phyloP scores from a whole-genome alignment of 2,113 vertebrate genomes.

The Aldabrachelys gigantea region DNA sequence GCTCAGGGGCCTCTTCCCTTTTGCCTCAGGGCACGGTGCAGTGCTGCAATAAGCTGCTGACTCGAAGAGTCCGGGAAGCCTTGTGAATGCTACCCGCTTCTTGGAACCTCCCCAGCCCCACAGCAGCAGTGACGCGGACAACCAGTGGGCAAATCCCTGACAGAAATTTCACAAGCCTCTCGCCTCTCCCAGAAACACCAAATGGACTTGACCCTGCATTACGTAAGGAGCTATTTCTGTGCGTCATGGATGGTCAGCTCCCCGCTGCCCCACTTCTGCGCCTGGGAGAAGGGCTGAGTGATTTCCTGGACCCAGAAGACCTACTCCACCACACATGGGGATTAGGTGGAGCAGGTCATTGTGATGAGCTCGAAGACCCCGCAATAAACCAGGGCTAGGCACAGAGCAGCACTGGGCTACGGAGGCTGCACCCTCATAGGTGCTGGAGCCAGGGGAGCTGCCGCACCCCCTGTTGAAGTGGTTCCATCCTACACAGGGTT shows the following conservation, averaged over 20 bases:
- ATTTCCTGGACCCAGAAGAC: background rate
- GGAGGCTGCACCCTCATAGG: background rate
- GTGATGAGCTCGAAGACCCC: background rate
- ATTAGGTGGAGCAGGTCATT: accelerated
- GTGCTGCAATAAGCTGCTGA: constrained; percentile 35
- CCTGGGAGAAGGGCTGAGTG: background rate
- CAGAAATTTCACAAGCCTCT: constrained; percentile 62
- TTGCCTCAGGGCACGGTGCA: accelerated
- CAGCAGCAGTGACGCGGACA: background rate
- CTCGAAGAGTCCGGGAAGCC: constrained; percentile 62
- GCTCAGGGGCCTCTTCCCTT: background rate
- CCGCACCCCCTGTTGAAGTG: too few relatives aligned
- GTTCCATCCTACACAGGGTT: too few relatives aligned
- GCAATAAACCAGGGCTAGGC: background rate
- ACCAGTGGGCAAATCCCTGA: constrained; percentile 59
- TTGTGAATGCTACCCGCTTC: constrained; percentile 14
- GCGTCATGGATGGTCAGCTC: constrained; percentile 3
- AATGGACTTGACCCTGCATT: constrained; percentile 47
- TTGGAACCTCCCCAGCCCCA: constrained; percentile 47
- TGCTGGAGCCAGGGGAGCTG: too few relatives aligned
- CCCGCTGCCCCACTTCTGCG: background rate
- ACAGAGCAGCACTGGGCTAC: background rate
- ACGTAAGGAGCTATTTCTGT: background rate
- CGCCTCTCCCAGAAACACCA: constrained; percentile 13
- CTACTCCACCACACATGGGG: accelerated